A percentile compares a stretch with the other conserved stretches of the same genome.
Conservation (phyloP, 2,888 invertebrate genomes). For the Hypercompe scribonia region DNA sequence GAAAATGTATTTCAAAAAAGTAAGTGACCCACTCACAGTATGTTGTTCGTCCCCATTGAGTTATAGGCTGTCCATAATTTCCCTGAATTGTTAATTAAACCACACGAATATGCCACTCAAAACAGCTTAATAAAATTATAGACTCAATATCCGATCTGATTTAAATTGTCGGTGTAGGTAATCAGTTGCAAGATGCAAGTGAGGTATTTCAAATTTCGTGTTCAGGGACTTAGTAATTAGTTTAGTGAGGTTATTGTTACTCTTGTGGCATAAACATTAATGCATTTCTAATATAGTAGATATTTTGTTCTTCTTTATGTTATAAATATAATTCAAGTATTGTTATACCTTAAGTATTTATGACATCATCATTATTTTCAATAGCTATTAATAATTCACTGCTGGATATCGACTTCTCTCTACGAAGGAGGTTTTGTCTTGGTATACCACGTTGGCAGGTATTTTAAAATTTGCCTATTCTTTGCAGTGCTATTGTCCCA, state of each 20-base stretch:
- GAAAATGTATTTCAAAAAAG: conserved; percentile 39
- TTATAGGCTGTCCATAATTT: conserved; percentile 60
- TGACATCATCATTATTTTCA: too few relatives aligned
- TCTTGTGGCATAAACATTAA: background rate
- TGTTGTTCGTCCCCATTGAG: conserved; percentile 63
- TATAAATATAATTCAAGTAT: too few relatives aligned
- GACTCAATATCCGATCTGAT: conserved; percentile 63
- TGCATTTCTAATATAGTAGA: background rate
- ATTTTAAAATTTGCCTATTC: too few relatives aligned
- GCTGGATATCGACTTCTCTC: background rate
- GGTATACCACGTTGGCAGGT: too few relatives aligned
- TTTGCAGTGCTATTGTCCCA: too few relatives aligned
- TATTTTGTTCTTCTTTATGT: too few relatives aligned
- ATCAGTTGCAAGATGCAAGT: conserved; percentile 33
- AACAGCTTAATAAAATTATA: conserved; percentile 69
- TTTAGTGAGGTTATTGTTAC: background rate
- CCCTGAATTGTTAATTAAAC: conserved; percentile 75
- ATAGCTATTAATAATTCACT: background rate
- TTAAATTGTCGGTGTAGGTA: conserved; percentile 51
- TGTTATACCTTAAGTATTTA: too few relatives aligned
- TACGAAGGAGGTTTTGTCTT: too few relatives aligned
- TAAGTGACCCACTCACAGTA: conserved; percentile 51
- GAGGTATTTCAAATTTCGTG: conserved; percentile 7
- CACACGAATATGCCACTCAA: conserved; percentile 69
- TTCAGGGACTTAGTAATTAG: background rate